Conservation (phyloP, 2,888 invertebrate species). For the Vannuccia rotundouncinata region DNA sequence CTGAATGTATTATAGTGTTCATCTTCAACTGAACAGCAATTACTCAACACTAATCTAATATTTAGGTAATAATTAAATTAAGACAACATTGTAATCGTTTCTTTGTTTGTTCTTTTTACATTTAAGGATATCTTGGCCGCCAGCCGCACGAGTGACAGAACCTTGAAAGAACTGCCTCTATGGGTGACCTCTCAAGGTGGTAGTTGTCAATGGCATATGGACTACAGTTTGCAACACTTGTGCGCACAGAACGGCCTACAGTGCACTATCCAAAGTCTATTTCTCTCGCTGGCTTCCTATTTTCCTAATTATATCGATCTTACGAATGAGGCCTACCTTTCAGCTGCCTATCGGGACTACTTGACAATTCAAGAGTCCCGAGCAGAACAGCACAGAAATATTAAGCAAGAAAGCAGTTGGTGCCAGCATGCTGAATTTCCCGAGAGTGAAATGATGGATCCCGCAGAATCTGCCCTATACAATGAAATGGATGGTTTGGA, state of each 20-base stretch:
- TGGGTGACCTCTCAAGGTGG: background rate
- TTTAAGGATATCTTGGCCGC: background rate
- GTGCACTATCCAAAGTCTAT: background rate
- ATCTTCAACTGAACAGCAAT: no score
- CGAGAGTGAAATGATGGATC: no score
- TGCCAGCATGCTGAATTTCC: no score
- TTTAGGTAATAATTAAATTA: no score
- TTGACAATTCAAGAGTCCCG: background rate
- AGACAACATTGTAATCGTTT: no score
- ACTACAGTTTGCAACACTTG: background rate
- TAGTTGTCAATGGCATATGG: background rate
- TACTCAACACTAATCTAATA: no score
- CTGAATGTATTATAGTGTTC: no score
- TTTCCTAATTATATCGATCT: background rate
- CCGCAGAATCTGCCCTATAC: no score
- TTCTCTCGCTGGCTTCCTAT: background rate
- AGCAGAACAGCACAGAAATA: background rate
- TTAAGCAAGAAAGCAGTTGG: no score
- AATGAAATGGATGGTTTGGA: no score
- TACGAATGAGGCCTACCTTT: background rate
- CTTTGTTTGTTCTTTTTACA: no score
- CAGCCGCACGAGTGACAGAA: background rate
- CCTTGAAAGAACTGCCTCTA: background rate
- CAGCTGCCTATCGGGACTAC: background rate
- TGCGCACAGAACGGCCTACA: background rate